Percentiles rank a stretch among this genome's conserved stretches.
phyloP scores from a whole-genome alignment of 2,888 invertebrate species.

The Philereme transversata region DNA sequence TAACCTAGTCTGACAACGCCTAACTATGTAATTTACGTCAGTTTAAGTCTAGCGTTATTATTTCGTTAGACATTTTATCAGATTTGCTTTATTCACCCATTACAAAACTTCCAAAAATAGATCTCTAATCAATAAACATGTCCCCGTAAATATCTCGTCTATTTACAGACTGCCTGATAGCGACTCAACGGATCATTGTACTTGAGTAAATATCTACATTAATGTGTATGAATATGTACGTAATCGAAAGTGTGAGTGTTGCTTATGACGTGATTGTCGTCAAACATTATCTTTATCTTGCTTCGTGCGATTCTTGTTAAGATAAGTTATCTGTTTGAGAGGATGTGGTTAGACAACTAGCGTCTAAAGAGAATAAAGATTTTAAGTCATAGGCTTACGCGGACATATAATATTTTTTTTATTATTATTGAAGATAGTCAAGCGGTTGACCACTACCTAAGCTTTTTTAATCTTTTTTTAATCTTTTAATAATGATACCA shows the following conservation, averaged over 20 bases:
- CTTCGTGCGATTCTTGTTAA: constrained; percentile 13
- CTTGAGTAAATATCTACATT: constrained; percentile 19
- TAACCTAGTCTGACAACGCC: too few species aligned
- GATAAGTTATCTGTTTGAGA: constrained; percentile 3
- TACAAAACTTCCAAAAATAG: neutral
- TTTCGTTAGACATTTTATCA: too few species aligned
- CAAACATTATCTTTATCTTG: constrained; percentile 40
- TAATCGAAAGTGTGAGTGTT: constrained; percentile 43
- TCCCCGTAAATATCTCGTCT: neutral
- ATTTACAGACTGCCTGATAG: constrained; percentile 32
- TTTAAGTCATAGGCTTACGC: neutral
- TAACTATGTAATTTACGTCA: too few species aligned
- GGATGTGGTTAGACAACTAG: neutral
- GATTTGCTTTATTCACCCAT: neutral
- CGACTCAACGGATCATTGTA: constrained; percentile 44
- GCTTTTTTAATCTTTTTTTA: too few species aligned
- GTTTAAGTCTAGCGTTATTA: too few species aligned
- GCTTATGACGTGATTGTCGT: constrained; percentile 42
- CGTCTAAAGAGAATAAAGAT: neutral
- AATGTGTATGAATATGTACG: constrained; percentile 28
- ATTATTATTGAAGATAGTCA: too few species aligned
- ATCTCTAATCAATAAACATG: neutral
- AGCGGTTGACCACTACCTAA: too few species aligned
- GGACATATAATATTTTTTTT: neutral
- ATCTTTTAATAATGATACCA: too few species aligned